phyloP scores from a whole-genome alignment of 1,140 invertebrate species.

The Nixonia krombeini region DNA sequence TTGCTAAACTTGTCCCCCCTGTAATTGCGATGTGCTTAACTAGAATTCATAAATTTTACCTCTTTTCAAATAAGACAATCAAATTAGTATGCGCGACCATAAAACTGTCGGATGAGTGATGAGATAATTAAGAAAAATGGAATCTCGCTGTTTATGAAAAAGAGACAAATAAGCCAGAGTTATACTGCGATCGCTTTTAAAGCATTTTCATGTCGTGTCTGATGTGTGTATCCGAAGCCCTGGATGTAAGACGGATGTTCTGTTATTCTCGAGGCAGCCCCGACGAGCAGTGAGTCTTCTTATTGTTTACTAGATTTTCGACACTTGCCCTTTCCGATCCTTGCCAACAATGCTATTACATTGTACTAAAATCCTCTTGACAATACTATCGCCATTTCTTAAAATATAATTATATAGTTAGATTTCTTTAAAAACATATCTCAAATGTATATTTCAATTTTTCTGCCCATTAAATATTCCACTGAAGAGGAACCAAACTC shows the following conservation, averaged over 20 bases:
- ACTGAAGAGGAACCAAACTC: no score
- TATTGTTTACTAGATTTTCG: slow-evolving; percentile 39
- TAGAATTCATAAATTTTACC: slow-evolving; percentile 16
- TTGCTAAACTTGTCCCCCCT: slow-evolving; percentile 25
- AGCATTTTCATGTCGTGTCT: slow-evolving; percentile 57
- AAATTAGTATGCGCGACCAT: slow-evolving; percentile 18
- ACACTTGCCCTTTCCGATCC: slow-evolving; percentile 26
- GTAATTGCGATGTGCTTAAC: slow-evolving; percentile 17
- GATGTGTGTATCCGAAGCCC: slow-evolving; percentile 62
- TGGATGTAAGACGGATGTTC: slow-evolving; percentile 56
- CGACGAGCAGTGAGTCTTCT: slow-evolving; percentile 55
- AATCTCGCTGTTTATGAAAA: not conserved
- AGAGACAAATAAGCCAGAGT: slow-evolving; percentile 12
- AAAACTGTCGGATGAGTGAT: slow-evolving; percentile 2
- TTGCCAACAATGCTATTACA: slow-evolving; percentile 19
- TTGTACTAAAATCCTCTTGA: slow-evolving; percentile 14
- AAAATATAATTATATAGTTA: no score
- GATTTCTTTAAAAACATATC: no score
- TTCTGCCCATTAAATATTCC: no score
- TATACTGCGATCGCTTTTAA: slow-evolving; percentile 33
- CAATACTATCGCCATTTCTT: slow-evolving; percentile 11
- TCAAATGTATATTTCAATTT: not conserved
- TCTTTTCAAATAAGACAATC: slow-evolving; percentile 19
- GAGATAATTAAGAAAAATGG: slow-evolving; percentile 15
- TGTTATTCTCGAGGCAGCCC: slow-evolving; percentile 51